Evolutionary conservation across 2,888 invertebrate genomes (phyloP).

Genomic region (Agrochola circellaris): DNA sequence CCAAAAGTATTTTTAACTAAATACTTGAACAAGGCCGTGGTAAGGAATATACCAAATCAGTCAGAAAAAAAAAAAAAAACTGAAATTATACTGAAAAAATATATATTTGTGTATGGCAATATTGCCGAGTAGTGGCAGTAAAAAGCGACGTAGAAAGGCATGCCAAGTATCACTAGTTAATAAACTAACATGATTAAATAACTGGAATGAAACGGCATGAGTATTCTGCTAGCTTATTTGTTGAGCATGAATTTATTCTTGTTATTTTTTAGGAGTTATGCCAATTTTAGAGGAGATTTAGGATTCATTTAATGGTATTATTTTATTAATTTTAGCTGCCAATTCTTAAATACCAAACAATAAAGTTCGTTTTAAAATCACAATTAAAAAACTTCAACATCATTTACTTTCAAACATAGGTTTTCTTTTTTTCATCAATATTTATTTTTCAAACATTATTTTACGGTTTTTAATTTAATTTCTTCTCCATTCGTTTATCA

Average conservation of each 20-base stretch:
- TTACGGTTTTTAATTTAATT: constrained; percentile 1
- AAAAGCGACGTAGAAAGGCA: constrained; percentile 73
- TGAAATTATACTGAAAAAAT: background rate
- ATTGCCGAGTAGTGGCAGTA: constrained; percentile 69
- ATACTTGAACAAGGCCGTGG: constrained; percentile 13
- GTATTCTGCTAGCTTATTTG: constrained; percentile 73
- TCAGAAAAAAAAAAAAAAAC: background rate
- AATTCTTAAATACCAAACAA: background rate
- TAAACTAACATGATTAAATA: constrained; percentile 71
- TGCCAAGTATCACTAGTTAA: constrained; percentile 74
- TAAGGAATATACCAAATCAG: background rate
- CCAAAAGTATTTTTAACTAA: constrained; percentile 13
- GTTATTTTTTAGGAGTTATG: constrained; percentile 21
- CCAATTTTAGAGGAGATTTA: background rate
- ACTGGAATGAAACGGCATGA: constrained; percentile 76
- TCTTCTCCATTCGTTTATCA: background rate
- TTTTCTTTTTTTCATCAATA: background rate
- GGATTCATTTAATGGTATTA: background rate
- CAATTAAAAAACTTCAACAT: background rate
- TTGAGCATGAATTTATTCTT: constrained; percentile 73
- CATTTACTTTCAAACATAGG: background rate
- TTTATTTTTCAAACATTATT: background rate
- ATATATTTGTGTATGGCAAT: constrained; percentile 11
- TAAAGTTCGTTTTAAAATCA: background rate
- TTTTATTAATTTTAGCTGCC: background rate